phyloP scores from a whole-genome alignment of 2,113 vertebrate species.

The Labrus mixtus region DNA sequence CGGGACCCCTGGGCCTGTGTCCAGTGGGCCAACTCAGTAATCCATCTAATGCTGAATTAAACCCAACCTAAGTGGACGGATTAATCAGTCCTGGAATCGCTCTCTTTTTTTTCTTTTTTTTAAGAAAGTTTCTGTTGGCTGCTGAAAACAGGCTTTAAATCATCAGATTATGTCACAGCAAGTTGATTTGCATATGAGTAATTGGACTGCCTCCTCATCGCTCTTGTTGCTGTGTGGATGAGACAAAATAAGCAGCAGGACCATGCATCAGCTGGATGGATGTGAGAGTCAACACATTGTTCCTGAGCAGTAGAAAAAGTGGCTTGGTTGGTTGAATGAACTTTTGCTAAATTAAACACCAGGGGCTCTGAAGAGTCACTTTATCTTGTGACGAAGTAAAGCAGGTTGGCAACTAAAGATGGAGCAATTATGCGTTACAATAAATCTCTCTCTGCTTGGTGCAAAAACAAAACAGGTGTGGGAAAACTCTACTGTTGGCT shows the following conservation, averaged over 20 bases:
- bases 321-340: slow-evolving; percentile 35
- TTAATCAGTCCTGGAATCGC: slow-evolving; percentile 5
- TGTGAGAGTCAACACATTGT: slow-evolving; percentile 32
- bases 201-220: slow-evolving; percentile 25
- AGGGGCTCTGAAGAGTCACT: slow-evolving; percentile 45
- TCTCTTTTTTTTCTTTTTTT: slow-evolving; percentile 17
- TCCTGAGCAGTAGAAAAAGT: slow-evolving; percentile 23
- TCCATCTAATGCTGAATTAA: slow-evolving; percentile 6
- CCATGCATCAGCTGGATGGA: slow-evolving; percentile 27
- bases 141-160: slow-evolving; percentile 17
- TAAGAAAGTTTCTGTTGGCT: slow-evolving; percentile 12
- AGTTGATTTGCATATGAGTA: slow-evolving; percentile 50
- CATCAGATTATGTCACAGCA: slow-evolving; percentile 25
- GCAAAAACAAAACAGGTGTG: slow-evolving; percentile 38
- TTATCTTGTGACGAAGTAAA: slow-evolving; percentile 48
- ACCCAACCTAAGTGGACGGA: background rate
- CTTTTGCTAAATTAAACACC: slow-evolving; percentile 58
- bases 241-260: slow-evolving; percentile 25
- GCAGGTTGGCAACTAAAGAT: slow-evolving; percentile 27
- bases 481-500: slow-evolving; percentile 20
- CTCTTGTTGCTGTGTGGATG: slow-evolving; percentile 12
- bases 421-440: slow-evolving; percentile 44
- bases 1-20: background rate
- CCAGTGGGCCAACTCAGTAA: background rate
- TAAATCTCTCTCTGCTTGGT: slow-evolving; percentile 26